Percentiles rank a stretch among this genome's conserved stretches.
Evolutionary conservation across 2,888 invertebrate genomes (phyloP).

Genomic region (Tetragnatha montana): DNA sequence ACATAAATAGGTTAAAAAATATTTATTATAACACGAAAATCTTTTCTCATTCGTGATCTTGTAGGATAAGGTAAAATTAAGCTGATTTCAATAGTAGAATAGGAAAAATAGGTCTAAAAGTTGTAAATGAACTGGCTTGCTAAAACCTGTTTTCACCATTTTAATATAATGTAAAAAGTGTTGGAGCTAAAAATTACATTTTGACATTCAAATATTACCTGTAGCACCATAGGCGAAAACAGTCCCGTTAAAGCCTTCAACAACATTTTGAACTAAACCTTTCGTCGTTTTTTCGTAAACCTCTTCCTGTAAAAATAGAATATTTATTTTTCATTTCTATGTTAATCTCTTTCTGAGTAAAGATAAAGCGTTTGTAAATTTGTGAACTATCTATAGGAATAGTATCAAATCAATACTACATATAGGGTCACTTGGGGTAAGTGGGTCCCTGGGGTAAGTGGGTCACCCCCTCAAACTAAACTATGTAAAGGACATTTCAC

Average conservation of each 20-base stretch:
- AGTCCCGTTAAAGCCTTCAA: constrained; percentile 93
- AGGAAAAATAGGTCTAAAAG: too few species aligned
- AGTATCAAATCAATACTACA: too few species aligned
- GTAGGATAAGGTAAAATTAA: not conserved
- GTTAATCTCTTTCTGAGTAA: too few species aligned
- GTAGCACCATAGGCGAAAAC: constrained; percentile 97
- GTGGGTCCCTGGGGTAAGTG: too few species aligned
- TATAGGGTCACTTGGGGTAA: too few species aligned
- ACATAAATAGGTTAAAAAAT: not conserved
- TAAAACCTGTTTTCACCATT: not conserved
- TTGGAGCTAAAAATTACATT: too few species aligned
- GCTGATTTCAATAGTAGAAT: not conserved
- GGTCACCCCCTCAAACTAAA: too few species aligned
- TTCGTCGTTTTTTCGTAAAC: constrained; percentile 70
- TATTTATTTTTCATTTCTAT: too few species aligned
- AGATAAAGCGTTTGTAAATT: too few species aligned
- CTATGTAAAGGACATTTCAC: too few species aligned
- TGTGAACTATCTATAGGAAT: too few species aligned
- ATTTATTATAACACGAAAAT: not conserved
- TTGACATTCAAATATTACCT: constrained; percentile 74
- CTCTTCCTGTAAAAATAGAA: constrained; percentile 55
- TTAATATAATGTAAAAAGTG: too few species aligned
- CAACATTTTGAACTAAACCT: constrained; percentile 86
- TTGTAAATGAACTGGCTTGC: not conserved
- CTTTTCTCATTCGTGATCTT: not conserved